Conservation (phyloP, 2,888 invertebrate species). For the Bellardia bayeri region DNA sequence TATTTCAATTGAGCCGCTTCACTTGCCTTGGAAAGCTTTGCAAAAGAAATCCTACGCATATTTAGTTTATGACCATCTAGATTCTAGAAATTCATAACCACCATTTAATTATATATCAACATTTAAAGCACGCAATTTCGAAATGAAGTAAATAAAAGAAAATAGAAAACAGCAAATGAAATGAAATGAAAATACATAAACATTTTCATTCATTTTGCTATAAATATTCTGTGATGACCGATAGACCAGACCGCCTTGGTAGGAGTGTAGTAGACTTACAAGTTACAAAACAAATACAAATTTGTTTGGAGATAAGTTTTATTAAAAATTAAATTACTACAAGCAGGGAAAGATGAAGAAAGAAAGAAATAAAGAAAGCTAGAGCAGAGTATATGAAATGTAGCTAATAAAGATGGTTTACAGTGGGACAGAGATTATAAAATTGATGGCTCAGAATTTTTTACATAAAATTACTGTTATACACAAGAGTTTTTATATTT, state of each 20-base stretch:
- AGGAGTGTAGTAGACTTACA: conserved; percentile 2
- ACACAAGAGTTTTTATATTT: too few relatives aligned
- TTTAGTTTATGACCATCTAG: conserved; percentile 58
- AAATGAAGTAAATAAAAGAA: conserved; percentile 40
- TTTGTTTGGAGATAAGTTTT: conserved; percentile 11
- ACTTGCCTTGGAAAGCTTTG: conserved; percentile 11
- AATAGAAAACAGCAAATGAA: neutral
- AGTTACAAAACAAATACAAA: neutral
- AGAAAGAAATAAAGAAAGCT: neutral
- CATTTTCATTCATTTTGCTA: conserved; percentile 30
- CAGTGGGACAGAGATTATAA: neutral
- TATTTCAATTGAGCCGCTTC: conserved; percentile 15
- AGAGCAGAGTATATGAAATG: neutral
- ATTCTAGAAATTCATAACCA: conserved; percentile 59
- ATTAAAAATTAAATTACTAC: conserved; percentile 32
- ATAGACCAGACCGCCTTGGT: conserved; percentile 2
- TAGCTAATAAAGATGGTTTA: neutral
- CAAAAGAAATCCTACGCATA: conserved; percentile 61
- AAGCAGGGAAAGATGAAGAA: conserved; percentile 27
- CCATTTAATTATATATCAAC: conserved; percentile 60
- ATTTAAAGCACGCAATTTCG: conserved; percentile 60
- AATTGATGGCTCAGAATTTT: neutral
- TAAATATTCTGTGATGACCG: conserved; percentile 13
- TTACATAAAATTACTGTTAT: too few relatives aligned
- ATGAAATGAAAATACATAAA: conserved; percentile 26